Base-by-base conservation (phyloP, 2,113 vertebrate species). In the Symphodus melops region DNA sequence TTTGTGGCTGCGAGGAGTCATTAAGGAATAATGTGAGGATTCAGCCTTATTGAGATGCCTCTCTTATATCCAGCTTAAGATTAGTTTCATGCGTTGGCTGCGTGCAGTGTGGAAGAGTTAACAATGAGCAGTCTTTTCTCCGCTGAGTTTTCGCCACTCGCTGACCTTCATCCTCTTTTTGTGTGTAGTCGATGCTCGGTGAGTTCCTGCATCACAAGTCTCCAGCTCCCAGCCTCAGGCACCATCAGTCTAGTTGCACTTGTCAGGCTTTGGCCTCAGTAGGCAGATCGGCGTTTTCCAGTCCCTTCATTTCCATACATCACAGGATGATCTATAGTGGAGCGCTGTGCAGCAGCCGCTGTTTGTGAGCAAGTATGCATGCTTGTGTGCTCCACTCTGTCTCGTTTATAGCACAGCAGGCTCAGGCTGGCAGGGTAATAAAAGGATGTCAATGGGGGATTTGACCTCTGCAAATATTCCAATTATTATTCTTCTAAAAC, bases 391-490 rank as follows among this genome's bases (percentile, higher is more conserved):
- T 79, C 72, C 59, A 70, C 70, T 83, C 75, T 19, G 72, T 80
- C 75, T 87, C 77, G 82, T 92, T 91, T 87, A 84, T 86, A 56
- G 77, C 87, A 80, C 77, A 79, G 86, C 81, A 75, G 82, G 84
- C 86, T 83, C 81, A 75, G 82, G 84, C 86, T 83, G 73, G 83
- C 72, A 72, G 76, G 67, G 81, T 87, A 84, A 87, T 89, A 86
- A 88, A 88, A 74, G 53, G 75, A 82, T 82, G 88, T 88, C 86
- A 89, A 76, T 86, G 78, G 76, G 84, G 84, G 61, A 86, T 85
- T 87, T 88, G 87, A 92, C 90, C 91, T 88, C 89, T 60, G 46
- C 85, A 89, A 86, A 90, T 88, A 85, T 77, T 85, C 56, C 83
- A 74, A 72, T 89, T 84, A 77, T 87, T 91, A 75, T 89, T 89